Base-by-base conservation (phyloP, 2,888 invertebrate species). In the Onchidella celtica region DNA sequence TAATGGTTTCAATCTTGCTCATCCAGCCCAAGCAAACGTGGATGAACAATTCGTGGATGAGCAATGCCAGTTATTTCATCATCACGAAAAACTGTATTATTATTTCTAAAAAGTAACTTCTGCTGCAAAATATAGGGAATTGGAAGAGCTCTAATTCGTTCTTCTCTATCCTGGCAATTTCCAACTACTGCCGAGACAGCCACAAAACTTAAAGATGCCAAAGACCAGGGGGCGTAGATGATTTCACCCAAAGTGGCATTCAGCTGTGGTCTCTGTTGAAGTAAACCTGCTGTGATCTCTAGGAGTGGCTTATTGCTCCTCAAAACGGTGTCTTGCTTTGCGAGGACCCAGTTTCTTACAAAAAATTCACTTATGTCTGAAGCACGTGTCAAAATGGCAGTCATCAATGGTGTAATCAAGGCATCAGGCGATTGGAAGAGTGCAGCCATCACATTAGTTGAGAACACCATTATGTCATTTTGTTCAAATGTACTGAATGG, bases 361-460 rank as follows among this genome's bases (percentile, higher is more conserved):
- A 77, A 77, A 29, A 36, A 77, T 40, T 63, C n/a, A 68, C 34
- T 29, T n/a, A 77, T 24, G 17, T 66, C 24, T 9, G 57, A 21
- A 68, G 66, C 59, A 57, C 38, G 47, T 32, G 34, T 47, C 11
- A 68, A 77, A 14, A 77, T 77, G 34, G 77, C 77, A 11, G 77
- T 68, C 14, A 47, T 27, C 36, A 77, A 68, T n/a, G 77, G 77
- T 1, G 77, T 68, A 14, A 66, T 21, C 9, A 29, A 3, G 9
- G 24, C 66, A 66, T 9, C 21, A 9, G 9, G 3, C 4, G 3
- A 27, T 29, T 3, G 3, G 27, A 32, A 24, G 9, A 4, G 17
- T 9, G 24, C 9, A 3, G 21, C 3, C 9, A 4, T 11, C 9
- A 32, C 29, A 66, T 9, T 21, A 29, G 66, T 66, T 3, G 24